Percentiles rank a stretch among this genome's conserved stretches.
Conservation (phyloP, 2,888 invertebrate species). For the Polyommatus iphigenia region DNA sequence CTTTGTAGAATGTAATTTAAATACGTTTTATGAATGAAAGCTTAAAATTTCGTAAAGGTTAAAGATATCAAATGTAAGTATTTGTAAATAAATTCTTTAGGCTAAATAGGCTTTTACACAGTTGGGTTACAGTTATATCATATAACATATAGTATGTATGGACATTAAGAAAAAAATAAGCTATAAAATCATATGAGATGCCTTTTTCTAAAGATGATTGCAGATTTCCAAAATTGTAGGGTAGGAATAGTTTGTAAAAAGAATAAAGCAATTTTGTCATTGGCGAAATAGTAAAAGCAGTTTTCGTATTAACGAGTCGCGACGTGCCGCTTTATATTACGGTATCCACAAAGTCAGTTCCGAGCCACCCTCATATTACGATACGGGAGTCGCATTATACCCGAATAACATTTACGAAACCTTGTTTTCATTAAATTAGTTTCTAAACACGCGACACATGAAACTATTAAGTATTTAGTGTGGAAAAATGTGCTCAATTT, state of each 20-base stretch:
- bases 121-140: no score
- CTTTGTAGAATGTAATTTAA: no score
- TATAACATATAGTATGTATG: no score
- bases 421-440: conserved; percentile 77
- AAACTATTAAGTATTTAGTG: conserved; percentile 45
- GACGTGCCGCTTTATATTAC: not conserved
- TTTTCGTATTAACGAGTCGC: not conserved
- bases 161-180: no score
- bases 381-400: conserved; percentile 51
- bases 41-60: no score
- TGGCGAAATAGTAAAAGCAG: not conserved
- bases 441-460: conserved; percentile 70
- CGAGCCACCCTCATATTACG: conserved; percentile 9
- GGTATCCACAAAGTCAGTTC: not conserved
- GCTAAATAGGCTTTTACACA: no score
- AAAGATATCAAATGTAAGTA: no score
- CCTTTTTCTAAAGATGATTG: no score
- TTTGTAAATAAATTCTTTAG: no score
- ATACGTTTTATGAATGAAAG: no score
- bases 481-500: conserved; percentile 15
- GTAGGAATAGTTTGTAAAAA: not conserved
- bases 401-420: conserved; percentile 71
- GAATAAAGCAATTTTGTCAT: not conserved
- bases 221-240: no score
- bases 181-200: no score